A percentile compares a stretch with the other conserved stretches of the same genome.
Conservation (phyloP, 2,888 invertebrate genomes). For the Drosophila affinis region DNA sequence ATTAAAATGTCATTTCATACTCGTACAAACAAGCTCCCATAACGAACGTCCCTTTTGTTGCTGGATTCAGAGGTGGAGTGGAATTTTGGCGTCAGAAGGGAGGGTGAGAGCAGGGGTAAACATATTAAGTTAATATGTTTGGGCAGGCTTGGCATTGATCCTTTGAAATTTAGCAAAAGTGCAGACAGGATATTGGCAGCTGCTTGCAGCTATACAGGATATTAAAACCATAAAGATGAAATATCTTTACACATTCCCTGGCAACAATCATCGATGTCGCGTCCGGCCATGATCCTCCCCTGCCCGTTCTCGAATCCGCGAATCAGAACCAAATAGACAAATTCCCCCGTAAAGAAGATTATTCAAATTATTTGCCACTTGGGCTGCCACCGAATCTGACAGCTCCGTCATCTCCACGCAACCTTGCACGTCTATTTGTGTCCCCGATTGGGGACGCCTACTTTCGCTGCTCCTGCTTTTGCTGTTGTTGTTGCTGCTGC, state of each 20-base stretch:
- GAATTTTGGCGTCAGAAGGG: too few relatives aligned
- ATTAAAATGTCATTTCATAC: conserved; percentile 75
- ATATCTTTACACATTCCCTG: conserved; percentile 30
- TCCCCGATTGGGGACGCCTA: conserved; percentile 7
- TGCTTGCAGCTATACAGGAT: conserved; percentile 46
- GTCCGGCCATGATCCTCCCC: conserved; percentile 14
- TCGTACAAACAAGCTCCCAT: conserved; percentile 54
- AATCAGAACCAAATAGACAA: conserved; percentile 15
- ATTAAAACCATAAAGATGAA: conserved; percentile 56
- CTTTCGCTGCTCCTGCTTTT: conserved; percentile 11
- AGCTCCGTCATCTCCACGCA: conserved; percentile 18
- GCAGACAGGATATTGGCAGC: conserved; percentile 52
- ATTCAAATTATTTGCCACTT: conserved; percentile 42
- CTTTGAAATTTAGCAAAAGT: conserved; percentile 47
- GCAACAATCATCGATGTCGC: conserved; percentile 24
- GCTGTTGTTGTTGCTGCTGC: background rate
- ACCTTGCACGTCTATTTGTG: conserved; percentile 40
- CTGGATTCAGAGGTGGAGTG: background rate
- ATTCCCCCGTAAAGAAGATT: conserved; percentile 34
- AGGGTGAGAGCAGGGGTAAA: conserved; percentile 4
- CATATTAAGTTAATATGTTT: conserved; percentile 59
- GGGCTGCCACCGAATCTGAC: conserved; percentile 29
- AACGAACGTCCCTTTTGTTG: conserved; percentile 23
- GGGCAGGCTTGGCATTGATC: conserved; percentile 32
- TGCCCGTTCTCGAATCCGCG: conserved; percentile 10